phyloP scores from a whole-genome alignment of 2,888 invertebrate genomes.

The Nephrotoma appendiculata region DNA sequence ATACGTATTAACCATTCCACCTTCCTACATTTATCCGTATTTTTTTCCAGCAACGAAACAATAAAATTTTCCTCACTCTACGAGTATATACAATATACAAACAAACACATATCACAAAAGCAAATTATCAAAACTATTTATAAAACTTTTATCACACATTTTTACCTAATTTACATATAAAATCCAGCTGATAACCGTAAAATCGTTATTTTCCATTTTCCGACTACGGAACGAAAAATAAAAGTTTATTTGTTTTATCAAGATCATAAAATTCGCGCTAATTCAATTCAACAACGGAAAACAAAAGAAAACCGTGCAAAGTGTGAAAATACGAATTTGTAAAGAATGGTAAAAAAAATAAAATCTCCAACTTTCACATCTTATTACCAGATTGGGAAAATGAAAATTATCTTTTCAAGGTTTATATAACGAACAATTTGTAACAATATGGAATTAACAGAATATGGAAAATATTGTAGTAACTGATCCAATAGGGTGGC shows the following conservation, averaged over 20 bases:
- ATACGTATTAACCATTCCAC: background rate
- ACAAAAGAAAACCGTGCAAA: background rate
- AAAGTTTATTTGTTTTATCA: background rate
- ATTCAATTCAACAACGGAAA: background rate
- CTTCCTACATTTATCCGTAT: background rate
- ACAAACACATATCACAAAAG: background rate
- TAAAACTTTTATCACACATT: background rate
- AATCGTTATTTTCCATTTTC: background rate
- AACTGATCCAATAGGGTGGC: too few species aligned
- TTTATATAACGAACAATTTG: background rate
- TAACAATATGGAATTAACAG: too few species aligned
- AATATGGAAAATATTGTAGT: too few species aligned
- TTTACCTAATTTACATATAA: background rate
- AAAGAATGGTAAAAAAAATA: background rate
- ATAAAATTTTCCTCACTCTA: background rate
- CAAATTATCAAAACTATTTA: background rate
- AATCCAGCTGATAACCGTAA: background rate
- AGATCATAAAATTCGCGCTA: background rate
- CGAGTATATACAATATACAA: background rate
- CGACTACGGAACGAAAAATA: background rate
- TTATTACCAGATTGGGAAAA: background rate
- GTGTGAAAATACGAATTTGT: background rate
- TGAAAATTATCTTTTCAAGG: background rate
- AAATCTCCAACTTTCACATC: background rate
- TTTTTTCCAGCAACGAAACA: background rate